Evolutionary conservation across 1,140 invertebrate genomes (phyloP), one percentile per base, ranked within the genome.

Genomic region (Euborellia annulipes): DNA sequence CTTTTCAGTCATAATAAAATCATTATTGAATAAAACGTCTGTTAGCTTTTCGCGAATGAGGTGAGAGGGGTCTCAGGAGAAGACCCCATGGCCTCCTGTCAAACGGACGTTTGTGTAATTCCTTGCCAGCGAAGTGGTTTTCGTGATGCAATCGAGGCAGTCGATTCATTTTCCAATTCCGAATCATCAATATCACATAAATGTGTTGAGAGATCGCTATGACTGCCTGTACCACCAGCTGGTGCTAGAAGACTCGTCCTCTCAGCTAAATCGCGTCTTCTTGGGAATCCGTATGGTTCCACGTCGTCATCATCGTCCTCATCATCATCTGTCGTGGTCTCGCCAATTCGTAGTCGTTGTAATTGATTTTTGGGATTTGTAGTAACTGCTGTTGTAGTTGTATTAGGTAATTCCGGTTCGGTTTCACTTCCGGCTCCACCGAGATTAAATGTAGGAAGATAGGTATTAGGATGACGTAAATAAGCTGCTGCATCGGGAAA

Each of bases 171-270:
- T 58, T 82, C 79, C 55, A 71, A 76, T 59, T 87, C 84, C n/a
- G 82, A 85, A 64, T 91, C 88, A 64, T 91, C 87, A 57, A 92
- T 89, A 70, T 91, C 88, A 70, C 88, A 92, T 22, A 92, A 70
- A 65, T 83, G 79, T 18, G 85, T 78, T 17, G 86, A 89, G 41
- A 89, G 69, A 62, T 89, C 85, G 63, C 85, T 90, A 58, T 81
- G 81, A 49, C 76, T 81, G 3, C 78, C 79, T 36, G 72, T 79
- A 37, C 69, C 70, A 42, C 70, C 71, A 41, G 72, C 71, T 27
- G 23, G 23, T 11, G 23, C 23, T 30, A 84, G 69, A 48, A 87
- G 65, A 32, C 82, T 84, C 62, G 82, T 75, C 46, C 78, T 69
- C 62, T 86, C 83, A 56, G 65, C 64, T 49, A 74, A 59, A 54